These are phyloP conservation scores for Xylophagus ater DNA, from an alignment of 2,888 invertebrate species.

Conservation along the genomic window DNA sequence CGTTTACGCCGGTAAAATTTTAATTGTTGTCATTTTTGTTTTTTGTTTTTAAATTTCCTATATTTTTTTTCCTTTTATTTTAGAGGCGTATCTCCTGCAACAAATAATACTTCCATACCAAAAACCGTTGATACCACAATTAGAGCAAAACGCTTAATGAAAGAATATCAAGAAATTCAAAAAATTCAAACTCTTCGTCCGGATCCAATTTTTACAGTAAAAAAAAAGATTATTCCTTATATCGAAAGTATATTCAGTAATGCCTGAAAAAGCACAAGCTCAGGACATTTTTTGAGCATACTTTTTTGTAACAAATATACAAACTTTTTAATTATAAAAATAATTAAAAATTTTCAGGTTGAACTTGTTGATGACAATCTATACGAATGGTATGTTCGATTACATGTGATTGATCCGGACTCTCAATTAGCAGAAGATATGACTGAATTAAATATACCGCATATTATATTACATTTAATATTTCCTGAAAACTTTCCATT, in stretches of 20 bases:
- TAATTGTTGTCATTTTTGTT: neutral
- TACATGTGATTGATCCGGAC: constrained; percentile 72
- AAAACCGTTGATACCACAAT: constrained; percentile 50
- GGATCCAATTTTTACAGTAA: constrained; percentile 65
- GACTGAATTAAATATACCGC: constrained; percentile 59
- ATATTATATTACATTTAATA: constrained; percentile 65
- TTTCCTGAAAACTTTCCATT: constrained; percentile 86
- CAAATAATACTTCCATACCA: constrained; percentile 41
- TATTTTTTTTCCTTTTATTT: constrained; percentile 10
- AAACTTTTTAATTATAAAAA: no score
- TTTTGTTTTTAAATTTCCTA: neutral
- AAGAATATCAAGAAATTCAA: constrained; percentile 72
- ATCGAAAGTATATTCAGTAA: no score
- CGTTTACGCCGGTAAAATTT: constrained; percentile 30
- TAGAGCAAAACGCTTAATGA: constrained; percentile 71
- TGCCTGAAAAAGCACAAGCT: no score
- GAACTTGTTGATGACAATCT: constrained; percentile 77
- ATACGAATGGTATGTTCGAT: constrained; percentile 77
- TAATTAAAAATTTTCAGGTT: constrained; percentile 40
- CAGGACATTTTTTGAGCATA: no score
- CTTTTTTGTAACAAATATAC: no score
- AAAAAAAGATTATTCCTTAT: constrained; percentile 1
- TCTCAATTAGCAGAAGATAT: constrained; percentile 74
- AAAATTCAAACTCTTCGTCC: constrained; percentile 54
- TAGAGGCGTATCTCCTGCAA: constrained; percentile 36